Percentiles rank a stretch among this genome's conserved stretches.
phyloP scores from a whole-genome alignment of 2,113 vertebrate species.

The Podarcis raffonei region DNA sequence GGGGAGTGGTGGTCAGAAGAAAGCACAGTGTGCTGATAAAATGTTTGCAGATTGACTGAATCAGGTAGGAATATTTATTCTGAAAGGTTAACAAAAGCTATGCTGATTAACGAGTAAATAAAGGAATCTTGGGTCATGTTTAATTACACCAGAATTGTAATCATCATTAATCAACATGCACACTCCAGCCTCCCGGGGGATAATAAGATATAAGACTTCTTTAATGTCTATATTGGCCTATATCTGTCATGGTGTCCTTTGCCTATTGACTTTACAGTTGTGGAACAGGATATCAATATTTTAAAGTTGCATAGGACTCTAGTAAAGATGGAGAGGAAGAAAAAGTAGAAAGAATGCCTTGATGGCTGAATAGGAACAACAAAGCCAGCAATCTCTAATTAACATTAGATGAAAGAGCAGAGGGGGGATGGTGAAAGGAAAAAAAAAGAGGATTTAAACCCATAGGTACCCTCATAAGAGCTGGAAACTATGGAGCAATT shows the following conservation, averaged over 20 bases:
- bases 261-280: slow-evolving; percentile 30
- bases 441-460: slow-evolving; percentile 31
- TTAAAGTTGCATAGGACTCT: slow-evolving; percentile 4
- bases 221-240: slow-evolving; percentile 1
- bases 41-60: slow-evolving; percentile 18
- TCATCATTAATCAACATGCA: slow-evolving; percentile 57
- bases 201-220: slow-evolving; percentile 17
- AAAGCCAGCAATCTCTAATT: slow-evolving; percentile 40
- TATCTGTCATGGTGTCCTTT: background rate
- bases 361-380: slow-evolving; percentile 43
- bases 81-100: slow-evolving; percentile 51
- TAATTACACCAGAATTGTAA: slow-evolving; percentile 62
- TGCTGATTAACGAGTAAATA: slow-evolving; percentile 43
- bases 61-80: slow-evolving; percentile 56
- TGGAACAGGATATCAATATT: slow-evolving; percentile 1
- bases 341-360: slow-evolving; percentile 31
- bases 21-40: slow-evolving; percentile 20
- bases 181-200: slow-evolving; percentile 15
- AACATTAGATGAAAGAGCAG: slow-evolving; percentile 52
- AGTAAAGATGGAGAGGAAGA: slow-evolving; percentile 30
- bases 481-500: slow-evolving; percentile 24
- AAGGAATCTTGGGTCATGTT: slow-evolving; percentile 43
- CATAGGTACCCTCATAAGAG: slow-evolving; percentile 42
- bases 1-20: slow-evolving; percentile 38
- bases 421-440: slow-evolving; percentile 27